Evolutionary conservation across 2,888 invertebrate genomes (phyloP).

Genomic region (Antheraea assamensis): DNA sequence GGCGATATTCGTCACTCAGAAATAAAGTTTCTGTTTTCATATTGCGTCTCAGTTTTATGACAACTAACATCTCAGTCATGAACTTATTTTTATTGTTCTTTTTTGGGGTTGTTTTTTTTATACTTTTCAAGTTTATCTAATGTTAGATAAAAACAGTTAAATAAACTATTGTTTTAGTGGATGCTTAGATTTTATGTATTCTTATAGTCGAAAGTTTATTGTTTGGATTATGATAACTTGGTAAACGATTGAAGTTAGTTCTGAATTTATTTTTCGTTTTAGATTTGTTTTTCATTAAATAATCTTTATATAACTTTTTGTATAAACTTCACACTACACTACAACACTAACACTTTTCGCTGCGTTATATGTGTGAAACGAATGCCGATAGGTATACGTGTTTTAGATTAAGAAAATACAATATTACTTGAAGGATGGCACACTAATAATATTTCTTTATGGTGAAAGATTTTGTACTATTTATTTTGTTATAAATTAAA

Average conservation of each 20-base stretch:
- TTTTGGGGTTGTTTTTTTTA: conserved; percentile 18
- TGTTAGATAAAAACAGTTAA: conserved; percentile 18
- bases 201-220: neutral
- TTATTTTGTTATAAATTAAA: too few species aligned
- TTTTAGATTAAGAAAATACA: too few species aligned
- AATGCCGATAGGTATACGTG: too few species aligned
- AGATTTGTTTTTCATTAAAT: neutral
- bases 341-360: too few species aligned
- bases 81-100: conserved; percentile 17
- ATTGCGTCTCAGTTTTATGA: conserved; percentile 16
- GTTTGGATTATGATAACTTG: neutral
- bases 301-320: neutral
- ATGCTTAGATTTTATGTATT: conserved; percentile 1
- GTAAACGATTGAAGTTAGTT: neutral
- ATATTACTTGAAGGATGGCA: too few species aligned
- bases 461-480: too few species aligned
- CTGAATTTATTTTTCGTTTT: neutral
- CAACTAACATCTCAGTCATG: conserved; percentile 19
- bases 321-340: too few species aligned
- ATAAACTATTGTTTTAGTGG: conserved; percentile 13
- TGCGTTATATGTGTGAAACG: too few species aligned
- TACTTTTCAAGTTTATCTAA: conserved; percentile 22
- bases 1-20: conserved; percentile 8
- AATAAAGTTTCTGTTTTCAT: conserved; percentile 17
- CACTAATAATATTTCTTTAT: too few species aligned